A percentile compares a stretch with the other conserved stretches of the same genome.
Conservation (phyloP, 2,113 vertebrate species). For the Phrynosoma platyrhinos region DNA sequence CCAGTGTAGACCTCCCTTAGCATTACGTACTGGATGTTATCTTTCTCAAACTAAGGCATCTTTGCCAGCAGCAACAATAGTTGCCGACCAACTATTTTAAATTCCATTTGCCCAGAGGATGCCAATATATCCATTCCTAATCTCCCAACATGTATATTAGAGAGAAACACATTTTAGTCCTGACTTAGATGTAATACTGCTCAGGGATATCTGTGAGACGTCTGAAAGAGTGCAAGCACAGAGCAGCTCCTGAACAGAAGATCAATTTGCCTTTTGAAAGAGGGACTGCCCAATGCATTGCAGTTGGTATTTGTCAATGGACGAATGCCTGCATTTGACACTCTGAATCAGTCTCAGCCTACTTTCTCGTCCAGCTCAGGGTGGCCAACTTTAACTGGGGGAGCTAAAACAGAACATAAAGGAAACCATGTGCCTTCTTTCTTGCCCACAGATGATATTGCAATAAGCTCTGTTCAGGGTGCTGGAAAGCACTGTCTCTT, state of each 20-base stretch:
- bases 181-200: not conserved
- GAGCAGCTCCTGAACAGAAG: not conserved
- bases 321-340: not conserved
- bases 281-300: not conserved
- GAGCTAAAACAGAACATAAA: constrained; percentile 2
- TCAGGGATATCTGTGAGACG: not conserved
- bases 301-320: not conserved
- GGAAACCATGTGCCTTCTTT: not conserved
- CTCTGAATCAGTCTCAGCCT: not conserved
- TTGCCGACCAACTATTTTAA: not conserved
- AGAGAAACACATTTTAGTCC: not conserved
- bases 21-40: fast-evolving
- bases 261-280: not conserved
- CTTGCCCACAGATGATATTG: fast-evolving
- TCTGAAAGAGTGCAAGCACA: not conserved
- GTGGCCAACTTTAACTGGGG: not conserved
- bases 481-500: constrained; percentile 19
- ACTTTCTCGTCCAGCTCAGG: not conserved
- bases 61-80: constrained; percentile 15
- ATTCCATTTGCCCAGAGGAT: constrained; percentile 37
- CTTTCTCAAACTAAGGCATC: constrained; percentile 2
- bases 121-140: not conserved
- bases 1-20: constrained; percentile 15
- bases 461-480: not conserved
- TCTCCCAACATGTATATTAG: not conserved